These are phyloP conservation scores for Phengaris arion DNA, from an alignment of 2,888 invertebrate genomes.

Conservation along the genomic window DNA sequence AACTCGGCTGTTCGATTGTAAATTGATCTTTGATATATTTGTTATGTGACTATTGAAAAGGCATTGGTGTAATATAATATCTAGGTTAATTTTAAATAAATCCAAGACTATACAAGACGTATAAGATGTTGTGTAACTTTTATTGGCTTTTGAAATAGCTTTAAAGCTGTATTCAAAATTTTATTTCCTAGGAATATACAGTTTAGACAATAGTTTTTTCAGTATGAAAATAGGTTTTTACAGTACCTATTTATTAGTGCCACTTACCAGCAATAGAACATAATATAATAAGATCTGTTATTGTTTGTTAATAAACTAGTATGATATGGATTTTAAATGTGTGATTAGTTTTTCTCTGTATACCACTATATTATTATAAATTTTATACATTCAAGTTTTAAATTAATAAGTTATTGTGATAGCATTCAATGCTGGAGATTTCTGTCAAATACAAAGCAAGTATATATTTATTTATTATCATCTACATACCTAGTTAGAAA, in stretches of 20 bases:
- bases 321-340: not conserved
- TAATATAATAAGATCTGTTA: not conserved
- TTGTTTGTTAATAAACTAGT: not conserved
- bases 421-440: not conserved
- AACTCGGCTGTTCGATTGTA: constrained; percentile 11
- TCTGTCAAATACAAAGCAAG: not conserved
- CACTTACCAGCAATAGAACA: not conserved
- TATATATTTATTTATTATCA: not conserved
- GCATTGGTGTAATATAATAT: not conserved
- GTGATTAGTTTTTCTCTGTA: not conserved
- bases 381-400: not conserved
- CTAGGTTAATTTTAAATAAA: constrained; percentile 1
- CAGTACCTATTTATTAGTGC: not conserved
- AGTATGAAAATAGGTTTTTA: not conserved
- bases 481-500: not conserved
- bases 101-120: not conserved
- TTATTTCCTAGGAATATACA: not conserved
- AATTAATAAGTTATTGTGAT: not conserved
- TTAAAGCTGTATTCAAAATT: not conserved
- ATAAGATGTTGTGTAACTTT: not conserved
- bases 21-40: constrained; percentile 19
- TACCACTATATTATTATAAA: not conserved
- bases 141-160: not conserved
- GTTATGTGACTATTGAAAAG: not conserved
- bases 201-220: not conserved